phyloP scores from a whole-genome alignment of 2,888 invertebrate genomes.

The Eulithis prunata region DNA sequence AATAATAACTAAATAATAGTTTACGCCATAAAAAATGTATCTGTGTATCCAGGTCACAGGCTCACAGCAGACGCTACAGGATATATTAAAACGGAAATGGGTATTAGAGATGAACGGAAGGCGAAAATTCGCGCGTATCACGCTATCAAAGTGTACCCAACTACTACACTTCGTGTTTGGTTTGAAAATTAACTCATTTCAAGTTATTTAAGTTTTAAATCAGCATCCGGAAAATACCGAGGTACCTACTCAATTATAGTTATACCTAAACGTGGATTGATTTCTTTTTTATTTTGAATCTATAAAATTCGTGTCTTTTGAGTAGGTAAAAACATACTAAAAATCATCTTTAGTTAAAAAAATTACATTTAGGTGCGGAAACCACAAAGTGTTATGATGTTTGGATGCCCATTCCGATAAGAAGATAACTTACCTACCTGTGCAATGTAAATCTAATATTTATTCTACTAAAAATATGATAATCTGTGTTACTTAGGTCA shows the following conservation, averaged over 20 bases:
- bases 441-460: conserved; percentile 15
- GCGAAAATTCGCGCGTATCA: conserved; percentile 62
- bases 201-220: not conserved
- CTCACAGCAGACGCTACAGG: conserved; percentile 42
- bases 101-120: conserved; percentile 71
- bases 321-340: no score
- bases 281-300: no score
- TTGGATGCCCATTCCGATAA: conserved; percentile 3
- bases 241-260: no score
- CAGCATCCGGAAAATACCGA: not conserved
- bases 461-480: conserved; percentile 30
- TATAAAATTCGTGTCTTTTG: not conserved
- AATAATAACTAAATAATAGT: no score
- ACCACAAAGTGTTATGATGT: conserved; percentile 8
- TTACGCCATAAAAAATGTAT: conserved; percentile 1
- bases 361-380: conserved; percentile 3
- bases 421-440: conserved; percentile 9
- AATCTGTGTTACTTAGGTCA: conserved; percentile 42
- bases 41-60: conserved; percentile 47
- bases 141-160: conserved; percentile 51
- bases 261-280: no score
- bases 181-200: not conserved
- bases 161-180: not conserved
- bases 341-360: no score
- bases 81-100: conserved; percentile 57